Evolutionary conservation across 2,888 invertebrate species (phyloP).

Genomic region (Drosophila formosana): DNA sequence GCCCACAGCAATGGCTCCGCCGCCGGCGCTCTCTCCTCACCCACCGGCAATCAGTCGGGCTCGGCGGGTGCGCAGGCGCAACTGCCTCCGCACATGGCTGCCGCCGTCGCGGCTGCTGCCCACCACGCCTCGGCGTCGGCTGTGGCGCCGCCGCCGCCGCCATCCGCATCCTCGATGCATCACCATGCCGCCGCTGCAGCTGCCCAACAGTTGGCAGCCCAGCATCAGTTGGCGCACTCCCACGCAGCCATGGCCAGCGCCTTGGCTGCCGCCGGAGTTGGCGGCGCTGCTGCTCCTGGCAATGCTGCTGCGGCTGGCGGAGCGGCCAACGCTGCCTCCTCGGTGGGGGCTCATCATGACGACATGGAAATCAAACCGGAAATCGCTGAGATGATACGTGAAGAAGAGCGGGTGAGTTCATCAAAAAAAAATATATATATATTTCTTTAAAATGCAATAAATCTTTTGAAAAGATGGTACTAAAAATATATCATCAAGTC

Average conservation of each 20-base stretch:
- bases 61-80: conserved; percentile 48
- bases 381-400: conserved; percentile 97
- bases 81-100: conserved; percentile 73
- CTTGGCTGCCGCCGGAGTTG: conserved; percentile 80
- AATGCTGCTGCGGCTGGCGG: conserved; percentile 48
- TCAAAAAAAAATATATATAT: neutral
- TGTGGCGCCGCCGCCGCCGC: conserved; percentile 52
- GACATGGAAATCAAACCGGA: conserved; percentile 97
- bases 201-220: conserved; percentile 80
- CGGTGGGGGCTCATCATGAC: conserved; percentile 87
- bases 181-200: conserved; percentile 79
- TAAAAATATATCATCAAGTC: too few species aligned
- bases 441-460: too few species aligned
- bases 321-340: conserved; percentile 51
- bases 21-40: conserved; percentile 54
- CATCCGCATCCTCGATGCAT: conserved; percentile 69
- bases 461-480: too few species aligned
- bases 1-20: conserved; percentile 64
- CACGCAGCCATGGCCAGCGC: conserved; percentile 83
- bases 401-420: conserved; percentile 96
- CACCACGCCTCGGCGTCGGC: conserved; percentile 59
- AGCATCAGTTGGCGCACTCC: conserved; percentile 82
- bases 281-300: conserved; percentile 82
- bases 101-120: conserved; percentile 74
- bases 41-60: conserved; percentile 41